These are phyloP conservation scores for Octomys mimax DNA, from an alignment of 2,797 vertebrate genomes.

Conservation along the genomic window DNA sequence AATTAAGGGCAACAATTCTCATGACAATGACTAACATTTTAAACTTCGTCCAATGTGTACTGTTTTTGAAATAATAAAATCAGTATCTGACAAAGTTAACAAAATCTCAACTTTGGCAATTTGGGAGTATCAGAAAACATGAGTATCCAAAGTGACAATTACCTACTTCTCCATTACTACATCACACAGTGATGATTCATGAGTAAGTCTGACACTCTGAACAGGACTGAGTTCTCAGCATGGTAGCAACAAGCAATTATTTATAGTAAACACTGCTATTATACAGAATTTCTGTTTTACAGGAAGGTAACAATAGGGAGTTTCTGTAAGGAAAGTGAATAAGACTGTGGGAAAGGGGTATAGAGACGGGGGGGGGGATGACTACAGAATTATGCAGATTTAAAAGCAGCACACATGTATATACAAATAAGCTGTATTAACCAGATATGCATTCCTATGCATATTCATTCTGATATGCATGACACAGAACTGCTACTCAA, in stretches of 20 bases:
- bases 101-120: conserved; percentile 38
- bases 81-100: conserved; percentile 10
- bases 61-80: conserved; percentile 31
- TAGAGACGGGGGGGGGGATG: neutral
- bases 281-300: conserved; percentile 29
- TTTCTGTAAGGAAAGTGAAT: neutral
- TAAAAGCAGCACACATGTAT: conserved; percentile 21
- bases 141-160: neutral
- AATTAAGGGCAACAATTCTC: conserved; percentile 10
- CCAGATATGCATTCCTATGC: conserved; percentile 36
- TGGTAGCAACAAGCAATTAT: conserved; percentile 54
- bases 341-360: conserved; percentile 4
- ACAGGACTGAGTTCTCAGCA: conserved; percentile 1
- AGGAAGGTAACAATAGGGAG: conserved; percentile 47
- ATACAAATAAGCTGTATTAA: conserved; percentile 50
- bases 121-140: neutral
- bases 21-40: conserved; percentile 47
- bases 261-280: conserved; percentile 12
- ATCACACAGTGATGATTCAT: neutral
- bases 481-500: conserved; percentile 46
- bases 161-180: neutral
- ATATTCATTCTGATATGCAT: neutral
- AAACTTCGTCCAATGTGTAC: neutral
- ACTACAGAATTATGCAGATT: conserved; percentile 52
- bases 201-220: conserved; percentile 24